Evolutionary conservation across 1,140 invertebrate species (phyloP), one percentile per base, ranked within the genome.

Genomic region (Leucophenga varia): DNA sequence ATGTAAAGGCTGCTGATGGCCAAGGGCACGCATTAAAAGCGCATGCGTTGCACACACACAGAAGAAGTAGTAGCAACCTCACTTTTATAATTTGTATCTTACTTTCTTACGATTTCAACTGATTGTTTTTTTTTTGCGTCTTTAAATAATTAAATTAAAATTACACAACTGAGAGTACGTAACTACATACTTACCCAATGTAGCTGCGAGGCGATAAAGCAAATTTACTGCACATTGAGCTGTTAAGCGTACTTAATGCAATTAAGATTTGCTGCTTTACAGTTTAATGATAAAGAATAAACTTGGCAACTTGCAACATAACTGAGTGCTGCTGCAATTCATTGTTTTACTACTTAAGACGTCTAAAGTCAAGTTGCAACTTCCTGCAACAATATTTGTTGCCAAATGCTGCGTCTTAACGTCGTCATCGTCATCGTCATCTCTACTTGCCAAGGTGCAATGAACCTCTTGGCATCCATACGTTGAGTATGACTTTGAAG

Each of bases 121-220:
- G 59, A 67, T 67, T 67, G 63, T 67, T 67, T 67, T 67, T n/a
- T n/a, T n/a, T n/a, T n/a, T n/a, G n/a, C 42, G 56, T n/a, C 59
- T 61, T 67, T 63, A 67, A 68, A 67, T 67, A 67, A 67, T 67
- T 67, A 63, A 67, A 67, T 67, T 67, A 67, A 67, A 67, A 53
- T 57, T 9, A 17, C 8, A 49, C 35, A 36, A 67, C 59, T 65
- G 61, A 65, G 67, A 67, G 63, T 14, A 17, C 61, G 61, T 47
- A 52, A 43, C 14, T n/a, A 19, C 32, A 28, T n/a, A n/a, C n/a
- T n/a, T n/a, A n/a, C n/a, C n/a, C n/a, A n/a, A n/a, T n/a, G n/a
- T n/a, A n/a, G n/a, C n/a, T n/a, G n/a, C n/a, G n/a, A n/a, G n/a
- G n/a, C n/a, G n/a, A n/a, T n/a, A n/a, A n/a, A n/a, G n/a, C n/a